phyloP scores from a whole-genome alignment of 2,113 vertebrate species.

The Marmota monax region DNA sequence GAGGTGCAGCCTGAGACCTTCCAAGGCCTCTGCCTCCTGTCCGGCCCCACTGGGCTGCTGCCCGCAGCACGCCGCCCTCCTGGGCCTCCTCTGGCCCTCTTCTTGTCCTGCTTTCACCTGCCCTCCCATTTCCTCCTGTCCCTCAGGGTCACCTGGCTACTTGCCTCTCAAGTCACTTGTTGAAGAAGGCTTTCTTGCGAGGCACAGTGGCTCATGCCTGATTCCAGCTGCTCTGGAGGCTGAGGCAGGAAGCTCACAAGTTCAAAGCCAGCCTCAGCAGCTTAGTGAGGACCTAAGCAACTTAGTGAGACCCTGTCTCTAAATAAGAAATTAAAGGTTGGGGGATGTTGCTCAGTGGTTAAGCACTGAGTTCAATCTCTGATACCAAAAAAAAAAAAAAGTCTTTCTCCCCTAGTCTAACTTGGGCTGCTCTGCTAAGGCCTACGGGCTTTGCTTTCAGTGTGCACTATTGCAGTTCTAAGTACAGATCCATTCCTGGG shows the following conservation, averaged over 20 bases:
- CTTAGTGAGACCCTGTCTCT: no score
- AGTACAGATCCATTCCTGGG: not conserved
- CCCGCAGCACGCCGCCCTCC: not conserved
- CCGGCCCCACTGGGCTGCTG: no score
- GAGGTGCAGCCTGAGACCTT: fast-evolving
- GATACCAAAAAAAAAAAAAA: no score
- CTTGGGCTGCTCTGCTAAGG: not conserved
- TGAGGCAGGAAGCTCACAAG: no score
- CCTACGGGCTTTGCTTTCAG: not conserved
- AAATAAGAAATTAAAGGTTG: no score
- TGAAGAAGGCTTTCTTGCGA: not conserved
- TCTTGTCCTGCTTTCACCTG: not conserved
- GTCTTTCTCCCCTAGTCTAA: not conserved
- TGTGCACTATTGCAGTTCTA: not conserved
- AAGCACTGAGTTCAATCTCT: no score
- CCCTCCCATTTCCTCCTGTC: fast-evolving
- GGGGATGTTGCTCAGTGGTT: no score
- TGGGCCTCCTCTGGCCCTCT: not conserved
- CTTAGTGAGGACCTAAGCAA: no score
- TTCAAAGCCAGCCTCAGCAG: no score
- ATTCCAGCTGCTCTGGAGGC: no score
- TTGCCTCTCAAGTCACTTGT: not conserved
- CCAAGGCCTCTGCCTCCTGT: not conserved
- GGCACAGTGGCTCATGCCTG: no score
- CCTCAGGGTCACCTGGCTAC: not conserved